Conservation (phyloP, 37 sponge, comb jelly and placozoan species). For the Tethya wilhelma region DNA sequence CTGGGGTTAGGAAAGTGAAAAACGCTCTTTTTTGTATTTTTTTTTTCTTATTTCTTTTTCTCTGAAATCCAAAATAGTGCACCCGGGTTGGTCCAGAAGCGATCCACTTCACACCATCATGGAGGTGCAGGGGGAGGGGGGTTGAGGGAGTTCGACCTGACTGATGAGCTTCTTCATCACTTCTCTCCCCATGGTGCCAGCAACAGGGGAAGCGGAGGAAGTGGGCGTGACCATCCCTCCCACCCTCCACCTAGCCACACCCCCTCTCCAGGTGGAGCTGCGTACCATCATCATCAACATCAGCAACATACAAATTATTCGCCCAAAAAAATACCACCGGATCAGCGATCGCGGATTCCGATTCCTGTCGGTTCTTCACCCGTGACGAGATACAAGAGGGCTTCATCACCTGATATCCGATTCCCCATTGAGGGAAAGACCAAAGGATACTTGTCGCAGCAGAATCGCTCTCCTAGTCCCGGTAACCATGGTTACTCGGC, state of each 20-base stretch:
- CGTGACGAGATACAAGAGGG: conserved; percentile 15
- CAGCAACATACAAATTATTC: too few species aligned
- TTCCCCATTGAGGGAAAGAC: background rate
- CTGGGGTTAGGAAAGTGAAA: too few species aligned
- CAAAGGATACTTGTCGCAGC: background rate
- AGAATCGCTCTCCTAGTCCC: background rate
- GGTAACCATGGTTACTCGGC: too few species aligned
- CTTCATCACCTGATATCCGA: conserved; percentile 25
- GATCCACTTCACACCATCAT: too few species aligned
- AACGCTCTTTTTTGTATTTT: too few species aligned
- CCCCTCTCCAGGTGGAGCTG: background rate
- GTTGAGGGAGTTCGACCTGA: conserved; percentile 29
- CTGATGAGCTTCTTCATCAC: conserved; percentile 46
- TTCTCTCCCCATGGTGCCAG: too few species aligned
- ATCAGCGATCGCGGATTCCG: too few species aligned
- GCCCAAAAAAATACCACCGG: too few species aligned
- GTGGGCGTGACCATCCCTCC: background rate
- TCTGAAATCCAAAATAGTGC: too few species aligned
- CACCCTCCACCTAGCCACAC: background rate
- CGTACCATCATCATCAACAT: background rate
- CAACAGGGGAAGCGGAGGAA: background rate
- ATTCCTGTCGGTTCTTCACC: conserved; percentile 12
- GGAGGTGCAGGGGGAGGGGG: background rate
- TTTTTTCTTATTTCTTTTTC: too few species aligned
- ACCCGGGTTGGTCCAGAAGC: too few species aligned